phyloP scores from a whole-genome alignment of 1,140 invertebrate species.

The Saccostrea echinata region DNA sequence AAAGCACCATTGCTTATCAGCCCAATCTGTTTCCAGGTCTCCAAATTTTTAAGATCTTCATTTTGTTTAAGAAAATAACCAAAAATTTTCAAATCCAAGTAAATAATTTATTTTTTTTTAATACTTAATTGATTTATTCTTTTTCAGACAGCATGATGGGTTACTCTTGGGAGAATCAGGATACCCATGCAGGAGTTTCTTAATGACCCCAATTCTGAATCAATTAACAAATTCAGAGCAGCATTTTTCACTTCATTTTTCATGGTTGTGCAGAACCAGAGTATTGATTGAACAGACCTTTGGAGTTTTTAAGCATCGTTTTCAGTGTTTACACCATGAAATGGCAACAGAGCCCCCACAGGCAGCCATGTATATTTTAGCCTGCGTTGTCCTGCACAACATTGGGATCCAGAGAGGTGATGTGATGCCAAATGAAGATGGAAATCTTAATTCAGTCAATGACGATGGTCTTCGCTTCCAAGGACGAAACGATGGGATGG shows the following conservation, averaged over 20 bases:
- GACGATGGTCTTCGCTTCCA: not conserved
- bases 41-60: too few species aligned
- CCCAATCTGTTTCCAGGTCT: too few species aligned
- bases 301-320: conserved; percentile 18
- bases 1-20: too few species aligned
- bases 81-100: too few species aligned
- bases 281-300: conserved; percentile 44
- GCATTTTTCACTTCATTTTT: not conserved
- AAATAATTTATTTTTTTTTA: too few species aligned
- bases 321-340: conserved; percentile 3
- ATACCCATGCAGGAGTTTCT: conserved; percentile 16
- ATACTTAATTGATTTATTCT: too few species aligned
- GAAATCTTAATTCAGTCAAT: too few species aligned
- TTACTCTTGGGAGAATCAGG: conserved; percentile 32
- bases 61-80: too few species aligned
- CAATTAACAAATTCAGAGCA: not conserved
- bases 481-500: not conserved
- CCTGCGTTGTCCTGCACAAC: too few species aligned
- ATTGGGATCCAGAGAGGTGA: conserved; percentile 36
- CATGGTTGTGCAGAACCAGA: not conserved
- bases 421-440: not conserved
- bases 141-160: conserved; percentile 38
- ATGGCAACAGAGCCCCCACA: too few species aligned
- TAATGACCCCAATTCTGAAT: conserved; percentile 32
- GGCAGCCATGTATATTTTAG: not conserved